A percentile compares a stretch with the other conserved stretches of the same genome.
Conservation (phyloP, 1,140 invertebrate species). For the Oedothorax gibbosus region DNA sequence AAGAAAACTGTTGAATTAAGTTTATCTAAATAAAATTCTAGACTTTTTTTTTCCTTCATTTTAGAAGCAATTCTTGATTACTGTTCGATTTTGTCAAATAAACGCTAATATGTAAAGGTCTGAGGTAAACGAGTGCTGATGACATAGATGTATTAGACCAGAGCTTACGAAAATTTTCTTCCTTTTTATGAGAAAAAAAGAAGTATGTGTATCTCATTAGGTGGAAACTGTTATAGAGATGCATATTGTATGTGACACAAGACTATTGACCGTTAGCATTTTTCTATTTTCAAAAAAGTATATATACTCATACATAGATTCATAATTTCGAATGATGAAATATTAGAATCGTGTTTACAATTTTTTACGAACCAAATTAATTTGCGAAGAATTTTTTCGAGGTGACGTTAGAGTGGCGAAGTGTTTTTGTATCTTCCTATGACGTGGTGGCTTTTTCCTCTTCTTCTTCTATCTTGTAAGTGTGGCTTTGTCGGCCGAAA, state of each 20-base stretch:
- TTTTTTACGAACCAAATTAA: conserved; percentile 23
- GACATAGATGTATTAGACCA: conserved; percentile 38
- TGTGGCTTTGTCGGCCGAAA: no score
- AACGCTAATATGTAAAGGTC: no score
- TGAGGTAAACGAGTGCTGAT: neutral
- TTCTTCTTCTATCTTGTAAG: conserved; percentile 41
- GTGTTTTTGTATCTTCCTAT: conserved; percentile 27
- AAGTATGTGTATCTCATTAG: neutral
- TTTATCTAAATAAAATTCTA: no score
- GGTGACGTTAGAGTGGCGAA: conserved; percentile 13
- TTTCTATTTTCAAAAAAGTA: neutral
- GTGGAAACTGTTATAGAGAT: neutral
- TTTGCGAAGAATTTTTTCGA: conserved; percentile 16
- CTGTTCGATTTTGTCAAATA: no score
- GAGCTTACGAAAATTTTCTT: conserved; percentile 41
- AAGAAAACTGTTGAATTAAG: no score
- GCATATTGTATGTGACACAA: neutral
- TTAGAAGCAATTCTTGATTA: no score
- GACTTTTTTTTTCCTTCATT: no score
- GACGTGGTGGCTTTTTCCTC: conserved; percentile 35
- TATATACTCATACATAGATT: neutral
- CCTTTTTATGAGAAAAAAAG: conserved; percentile 1
- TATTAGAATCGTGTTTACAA: neutral
- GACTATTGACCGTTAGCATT: conserved; percentile 16
- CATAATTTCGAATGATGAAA: no score